Conservation (phyloP, 2,888 invertebrate genomes). For the Arctia plantaginis region DNA sequence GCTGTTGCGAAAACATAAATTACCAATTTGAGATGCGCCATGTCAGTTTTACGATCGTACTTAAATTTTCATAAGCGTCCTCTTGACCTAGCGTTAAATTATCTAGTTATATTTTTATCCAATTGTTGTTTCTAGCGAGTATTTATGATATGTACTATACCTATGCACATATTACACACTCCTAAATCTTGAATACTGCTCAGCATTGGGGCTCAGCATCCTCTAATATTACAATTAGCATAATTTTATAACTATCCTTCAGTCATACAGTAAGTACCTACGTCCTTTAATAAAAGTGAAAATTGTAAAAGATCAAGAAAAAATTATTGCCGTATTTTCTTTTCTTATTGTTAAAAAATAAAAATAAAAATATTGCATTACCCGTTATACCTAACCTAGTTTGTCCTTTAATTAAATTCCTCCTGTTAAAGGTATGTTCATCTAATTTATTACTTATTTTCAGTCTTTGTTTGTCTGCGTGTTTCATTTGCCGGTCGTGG, state of each 20-base stretch:
- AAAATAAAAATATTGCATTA: neutral
- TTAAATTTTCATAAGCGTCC: constrained; percentile 28
- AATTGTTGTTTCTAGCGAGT: neutral
- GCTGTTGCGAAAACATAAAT: constrained; percentile 26
- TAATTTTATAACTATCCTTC: too few relatives aligned
- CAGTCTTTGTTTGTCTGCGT: constrained; percentile 35
- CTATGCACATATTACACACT: too few relatives aligned
- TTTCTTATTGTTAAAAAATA: neutral
- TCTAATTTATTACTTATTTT: constrained; percentile 50
- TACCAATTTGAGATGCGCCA: constrained; percentile 27
- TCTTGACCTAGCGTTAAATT: constrained; percentile 10
- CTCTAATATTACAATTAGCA: too few relatives aligned
- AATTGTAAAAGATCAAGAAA: neutral
- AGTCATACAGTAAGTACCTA: too few relatives aligned
- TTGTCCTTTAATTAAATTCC: constrained; percentile 12
- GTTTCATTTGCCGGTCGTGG: constrained; percentile 45
- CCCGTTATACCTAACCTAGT: constrained; percentile 9
- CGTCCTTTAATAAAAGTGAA: too few relatives aligned
- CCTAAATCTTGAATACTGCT: too few relatives aligned
- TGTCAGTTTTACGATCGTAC: constrained; percentile 25
- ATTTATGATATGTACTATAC: neutral
- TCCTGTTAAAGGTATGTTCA: constrained; percentile 36
- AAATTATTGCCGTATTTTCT: neutral
- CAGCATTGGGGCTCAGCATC: too few relatives aligned
- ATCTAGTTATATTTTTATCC: neutral